Percentiles rank a stretch among this genome's conserved stretches.
Evolutionary conservation across 2,888 invertebrate species (phyloP).

Genomic region (Leptopilina myrica): DNA sequence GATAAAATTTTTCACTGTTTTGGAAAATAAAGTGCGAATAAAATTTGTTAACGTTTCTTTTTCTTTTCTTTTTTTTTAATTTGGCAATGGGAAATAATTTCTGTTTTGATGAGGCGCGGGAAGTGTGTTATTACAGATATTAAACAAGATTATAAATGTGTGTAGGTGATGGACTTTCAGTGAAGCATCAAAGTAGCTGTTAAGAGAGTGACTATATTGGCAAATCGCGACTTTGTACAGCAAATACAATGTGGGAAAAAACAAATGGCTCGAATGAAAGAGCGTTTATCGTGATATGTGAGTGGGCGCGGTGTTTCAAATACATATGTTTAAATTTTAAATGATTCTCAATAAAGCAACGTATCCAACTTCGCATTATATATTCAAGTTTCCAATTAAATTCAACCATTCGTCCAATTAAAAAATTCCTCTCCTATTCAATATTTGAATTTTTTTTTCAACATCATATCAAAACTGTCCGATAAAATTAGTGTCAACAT

Average conservation of each 20-base stretch:
- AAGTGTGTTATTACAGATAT: not conserved
- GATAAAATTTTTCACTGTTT: too few species aligned
- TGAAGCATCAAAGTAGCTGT: constrained; percentile 16
- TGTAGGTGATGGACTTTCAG: constrained; percentile 27
- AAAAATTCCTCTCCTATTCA: too few species aligned
- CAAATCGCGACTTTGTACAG: constrained; percentile 18
- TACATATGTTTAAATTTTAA: constrained; percentile 32
- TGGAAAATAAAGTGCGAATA: too few species aligned
- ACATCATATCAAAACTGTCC: too few species aligned
- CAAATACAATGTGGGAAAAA: constrained; percentile 27
- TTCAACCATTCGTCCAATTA: not conserved
- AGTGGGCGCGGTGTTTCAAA: constrained; percentile 25
- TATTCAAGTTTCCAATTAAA: not conserved
- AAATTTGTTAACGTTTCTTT: too few species aligned
- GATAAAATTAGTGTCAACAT: too few species aligned
- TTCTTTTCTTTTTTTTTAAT: too few species aligned
- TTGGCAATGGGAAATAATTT: too few species aligned
- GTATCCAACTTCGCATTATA: not conserved
- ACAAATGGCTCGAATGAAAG: constrained; percentile 31
- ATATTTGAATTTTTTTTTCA: too few species aligned
- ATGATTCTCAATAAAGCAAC: constrained; percentile 13
- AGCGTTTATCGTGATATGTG: constrained; percentile 21
- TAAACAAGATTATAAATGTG: constrained; percentile 3
- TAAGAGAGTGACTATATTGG: constrained; percentile 25
- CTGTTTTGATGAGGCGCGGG: too few species aligned